Base-by-base conservation (phyloP, 2,797 vertebrate species). In the Mormyrus hasselquistii region DNA sequence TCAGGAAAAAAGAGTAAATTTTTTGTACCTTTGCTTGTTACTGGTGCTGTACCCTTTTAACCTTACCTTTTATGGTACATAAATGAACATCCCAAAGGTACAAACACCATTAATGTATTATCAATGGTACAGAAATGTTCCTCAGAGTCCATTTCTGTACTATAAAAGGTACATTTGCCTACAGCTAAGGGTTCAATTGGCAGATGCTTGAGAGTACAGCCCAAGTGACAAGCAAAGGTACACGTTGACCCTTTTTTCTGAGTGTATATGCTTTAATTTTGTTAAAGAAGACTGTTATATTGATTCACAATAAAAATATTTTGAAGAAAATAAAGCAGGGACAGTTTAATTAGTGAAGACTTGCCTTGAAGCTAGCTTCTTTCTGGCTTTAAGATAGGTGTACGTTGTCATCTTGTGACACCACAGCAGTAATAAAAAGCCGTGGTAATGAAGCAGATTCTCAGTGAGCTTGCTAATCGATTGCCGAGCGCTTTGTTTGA, bases 401-500 rank as follows among this genome's bases (percentile, higher is more conserved):
- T 76, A 76, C 12, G 5, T 14, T 19, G 69, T 76, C 69, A 7
- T 82, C 41, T 82, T 47, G 38, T 1, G 4, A 47, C 38, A 82
- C 16, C 41, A 19, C 38, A n/a, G 41, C 16, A 47, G 41, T 47
- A 82, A 82, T 44, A 82, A 44, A 44, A 47, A 82, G 76, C 41
- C 7, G 76, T 22, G 14, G 19, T 34, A 34, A 38, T 50, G 65
- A 38, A 38, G 65, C 65, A 12, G 29, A 41, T 84, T 57, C 89
- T 82, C 88, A 10, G 89, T 65, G 88, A 73, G 88, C 87, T 88
- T 57, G 90, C 87, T 89, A 91, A 90, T 91, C 90, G 83, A 88
- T 93, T 86, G 88, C 89, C 89, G 47, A 14, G 57, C 57, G 49
- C 12, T 59, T 52, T 65, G 47, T 53, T 86, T 91, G 90, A 65